phyloP scores from a whole-genome alignment of 2,888 invertebrate genomes.

The Micoletzkya japonica region DNA sequence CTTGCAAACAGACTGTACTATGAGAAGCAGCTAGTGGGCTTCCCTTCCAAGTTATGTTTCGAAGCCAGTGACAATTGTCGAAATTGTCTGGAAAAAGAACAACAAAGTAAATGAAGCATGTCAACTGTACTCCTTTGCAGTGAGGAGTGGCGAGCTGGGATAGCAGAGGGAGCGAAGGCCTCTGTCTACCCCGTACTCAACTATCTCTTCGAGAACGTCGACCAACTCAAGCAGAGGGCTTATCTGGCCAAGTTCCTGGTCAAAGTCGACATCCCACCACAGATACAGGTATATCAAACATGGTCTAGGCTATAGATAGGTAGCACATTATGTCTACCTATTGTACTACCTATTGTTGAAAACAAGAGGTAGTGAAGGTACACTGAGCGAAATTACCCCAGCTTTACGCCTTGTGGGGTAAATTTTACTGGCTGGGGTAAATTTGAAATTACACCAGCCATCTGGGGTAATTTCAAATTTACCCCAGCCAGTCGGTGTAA shows the following conservation, averaged over 20 bases:
- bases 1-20: too few species aligned
- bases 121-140: slow-evolving; percentile 64
- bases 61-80: slow-evolving; percentile 2
- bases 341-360: too few species aligned
- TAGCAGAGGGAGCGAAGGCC: slow-evolving; percentile 76
- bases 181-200: slow-evolving; percentile 79
- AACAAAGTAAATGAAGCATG: slow-evolving; percentile 1
- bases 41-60: slow-evolving; percentile 8
- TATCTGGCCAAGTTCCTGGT: slow-evolving; percentile 76
- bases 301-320: slow-evolving; percentile 77
- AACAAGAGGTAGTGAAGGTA: too few species aligned
- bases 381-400: too few species aligned
- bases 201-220: slow-evolving; percentile 78
- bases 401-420: too few species aligned
- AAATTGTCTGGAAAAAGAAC: too few species aligned
- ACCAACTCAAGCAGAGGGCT: slow-evolving; percentile 79
- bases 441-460: too few species aligned
- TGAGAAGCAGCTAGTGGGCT: too few species aligned
- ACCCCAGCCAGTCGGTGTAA: too few species aligned
- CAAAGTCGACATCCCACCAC: slow-evolving; percentile 36
- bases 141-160: slow-evolving; percentile 72
- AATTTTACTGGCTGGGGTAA: too few species aligned
- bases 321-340: too few species aligned
- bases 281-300: slow-evolving; percentile 40
- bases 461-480: too few species aligned